These are phyloP conservation scores for Chamaetylas fuelleborni DNA, from an alignment of 2,113 vertebrate genomes.

Conservation along the genomic window DNA sequence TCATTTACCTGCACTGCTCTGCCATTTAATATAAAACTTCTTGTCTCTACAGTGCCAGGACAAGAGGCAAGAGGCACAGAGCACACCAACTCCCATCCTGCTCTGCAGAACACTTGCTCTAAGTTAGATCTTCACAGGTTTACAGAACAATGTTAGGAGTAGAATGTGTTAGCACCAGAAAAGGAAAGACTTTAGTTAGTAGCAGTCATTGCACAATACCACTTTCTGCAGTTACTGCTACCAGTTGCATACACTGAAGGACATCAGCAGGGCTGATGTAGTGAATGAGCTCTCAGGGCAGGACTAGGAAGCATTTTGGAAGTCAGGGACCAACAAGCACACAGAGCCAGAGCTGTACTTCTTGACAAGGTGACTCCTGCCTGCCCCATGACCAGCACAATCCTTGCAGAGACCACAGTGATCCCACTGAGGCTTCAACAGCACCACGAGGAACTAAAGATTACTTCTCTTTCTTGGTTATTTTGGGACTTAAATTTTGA, in stretches of 20 bases:
- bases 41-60: not conserved
- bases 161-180: constrained; percentile 48
- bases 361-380: rapidly evolving
- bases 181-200: constrained; percentile 44
- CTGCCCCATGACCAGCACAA: not conserved
- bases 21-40: not conserved
- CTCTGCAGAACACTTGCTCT: not conserved
- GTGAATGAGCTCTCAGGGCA: not conserved
- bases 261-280: not conserved
- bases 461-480: not conserved
- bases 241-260: not conserved
- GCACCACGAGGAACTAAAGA: rapidly evolving
- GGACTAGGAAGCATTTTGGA: not conserved
- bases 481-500: not conserved
- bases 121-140: not conserved
- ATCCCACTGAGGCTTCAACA: not conserved
- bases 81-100: not conserved
- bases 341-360: not conserved
- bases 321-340: rapidly evolving
- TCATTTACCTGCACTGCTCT: constrained; percentile 2
- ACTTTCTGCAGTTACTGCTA: not conserved
- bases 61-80: not conserved
- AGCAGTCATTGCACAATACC: not conserved
- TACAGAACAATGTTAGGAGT: not conserved
- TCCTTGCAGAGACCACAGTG: not conserved